A percentile compares a stretch with the other conserved stretches of the same genome.
phyloP scores from a whole-genome alignment of 2,888 invertebrate genomes.

The Mythimna vitellina region DNA sequence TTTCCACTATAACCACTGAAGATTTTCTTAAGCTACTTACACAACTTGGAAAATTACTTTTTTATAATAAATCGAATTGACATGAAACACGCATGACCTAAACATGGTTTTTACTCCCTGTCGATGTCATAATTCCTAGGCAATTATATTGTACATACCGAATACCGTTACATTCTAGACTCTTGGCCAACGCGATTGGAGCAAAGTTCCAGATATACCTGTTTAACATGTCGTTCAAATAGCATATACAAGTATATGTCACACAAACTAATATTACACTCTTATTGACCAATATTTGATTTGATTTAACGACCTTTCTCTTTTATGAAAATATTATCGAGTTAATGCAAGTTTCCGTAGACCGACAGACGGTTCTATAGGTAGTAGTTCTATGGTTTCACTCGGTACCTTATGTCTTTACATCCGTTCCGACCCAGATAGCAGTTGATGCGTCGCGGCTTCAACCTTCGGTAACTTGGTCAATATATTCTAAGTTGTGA shows the following conservation, averaged over 20 bases:
- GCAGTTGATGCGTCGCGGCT: constrained; percentile 69
- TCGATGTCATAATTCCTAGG: constrained; percentile 46
- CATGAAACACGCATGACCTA: background rate
- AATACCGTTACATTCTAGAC: constrained; percentile 67
- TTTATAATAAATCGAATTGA: background rate
- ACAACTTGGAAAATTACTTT: background rate
- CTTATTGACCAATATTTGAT: constrained; percentile 46
- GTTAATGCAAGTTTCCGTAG: constrained; percentile 62
- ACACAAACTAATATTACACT: constrained; percentile 52
- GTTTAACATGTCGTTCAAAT: constrained; percentile 66
- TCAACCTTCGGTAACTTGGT: constrained; percentile 72
- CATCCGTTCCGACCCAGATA: constrained; percentile 74
- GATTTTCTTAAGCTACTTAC: too few relatives aligned
- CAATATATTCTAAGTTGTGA: constrained; percentile 50
- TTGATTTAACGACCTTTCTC: constrained; percentile 62
- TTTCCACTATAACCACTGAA: too few relatives aligned
- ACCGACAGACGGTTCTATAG: constrained; percentile 36
- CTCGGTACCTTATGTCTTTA: constrained; percentile 69
- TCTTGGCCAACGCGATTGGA: constrained; percentile 64
- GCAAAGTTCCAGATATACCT: constrained; percentile 67
- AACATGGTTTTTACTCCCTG: constrained; percentile 21
- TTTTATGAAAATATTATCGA: constrained; percentile 62
- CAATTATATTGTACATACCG: constrained; percentile 48
- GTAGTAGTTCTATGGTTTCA: constrained; percentile 74
- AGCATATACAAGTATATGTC: constrained; percentile 51